Conservation (phyloP, 2,113 vertebrate species). For the Entelurus aequoreus region DNA sequence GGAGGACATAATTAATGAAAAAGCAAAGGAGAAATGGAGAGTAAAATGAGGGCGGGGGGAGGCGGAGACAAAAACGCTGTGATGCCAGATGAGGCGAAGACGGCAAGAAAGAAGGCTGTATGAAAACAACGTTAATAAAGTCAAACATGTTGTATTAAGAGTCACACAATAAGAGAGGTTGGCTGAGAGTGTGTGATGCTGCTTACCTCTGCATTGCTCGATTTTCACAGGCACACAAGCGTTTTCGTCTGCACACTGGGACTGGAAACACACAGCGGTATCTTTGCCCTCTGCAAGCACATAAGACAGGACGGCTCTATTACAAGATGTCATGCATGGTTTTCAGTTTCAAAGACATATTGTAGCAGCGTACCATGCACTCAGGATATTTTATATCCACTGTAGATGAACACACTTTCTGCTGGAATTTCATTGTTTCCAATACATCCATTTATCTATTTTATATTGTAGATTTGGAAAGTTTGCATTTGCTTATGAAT, state of each 20-base stretch:
- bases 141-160: too few species aligned
- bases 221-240: slow-evolving; percentile 71
- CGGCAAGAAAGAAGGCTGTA: neutral
- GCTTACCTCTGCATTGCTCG: slow-evolving; percentile 61
- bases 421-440: too few species aligned
- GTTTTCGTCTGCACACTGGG: slow-evolving; percentile 54
- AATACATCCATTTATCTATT: too few species aligned
- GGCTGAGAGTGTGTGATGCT: neutral
- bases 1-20: neutral
- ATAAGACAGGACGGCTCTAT: slow-evolving; percentile 4
- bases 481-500: too few species aligned
- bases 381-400: too few species aligned
- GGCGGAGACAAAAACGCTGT: neutral
- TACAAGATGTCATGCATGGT: neutral
- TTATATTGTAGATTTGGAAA: too few species aligned
- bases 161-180: too few species aligned
- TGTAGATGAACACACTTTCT: neutral
- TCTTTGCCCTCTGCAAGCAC: slow-evolving; percentile 60
- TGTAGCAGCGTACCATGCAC: neutral
- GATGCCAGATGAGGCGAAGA: neutral
- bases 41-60: neutral
- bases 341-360: neutral
- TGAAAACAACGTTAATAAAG: neutral
- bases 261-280: slow-evolving; percentile 59
- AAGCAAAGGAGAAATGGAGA: neutral